phyloP scores from a whole-genome alignment of 2,888 invertebrate genomes.

The Leptinotarsa haldemani region DNA sequence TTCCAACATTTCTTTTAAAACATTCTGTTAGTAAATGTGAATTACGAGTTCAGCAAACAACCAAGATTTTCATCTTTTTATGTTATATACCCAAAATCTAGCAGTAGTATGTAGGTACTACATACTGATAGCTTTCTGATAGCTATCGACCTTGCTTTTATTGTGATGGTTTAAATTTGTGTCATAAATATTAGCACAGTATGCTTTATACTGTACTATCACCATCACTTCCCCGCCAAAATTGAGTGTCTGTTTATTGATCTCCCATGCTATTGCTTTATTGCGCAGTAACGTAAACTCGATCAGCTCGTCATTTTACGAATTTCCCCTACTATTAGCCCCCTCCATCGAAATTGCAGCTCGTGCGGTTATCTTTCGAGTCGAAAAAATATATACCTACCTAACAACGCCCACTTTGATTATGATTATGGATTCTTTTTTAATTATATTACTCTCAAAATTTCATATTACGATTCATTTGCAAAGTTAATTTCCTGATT shows the following conservation, averaged over 20 bases:
- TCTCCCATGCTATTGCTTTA: not conserved
- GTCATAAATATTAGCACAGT: too few species aligned
- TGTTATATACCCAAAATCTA: too few species aligned
- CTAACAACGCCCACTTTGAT: slow-evolving; percentile 41
- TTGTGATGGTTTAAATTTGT: too few species aligned
- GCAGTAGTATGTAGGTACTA: too few species aligned
- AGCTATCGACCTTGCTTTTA: too few species aligned
- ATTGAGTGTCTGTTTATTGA: not conserved
- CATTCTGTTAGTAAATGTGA: too few species aligned
- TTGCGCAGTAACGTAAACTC: slow-evolving; percentile 8
- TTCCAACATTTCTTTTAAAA: too few species aligned
- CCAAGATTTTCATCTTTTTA: too few species aligned
- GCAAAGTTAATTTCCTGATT: not conserved
- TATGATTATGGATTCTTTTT: slow-evolving; percentile 16
- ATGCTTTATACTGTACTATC: not conserved
- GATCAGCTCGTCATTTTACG: not conserved
- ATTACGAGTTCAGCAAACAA: too few species aligned
- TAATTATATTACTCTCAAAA: too few species aligned
- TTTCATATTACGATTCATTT: not conserved
- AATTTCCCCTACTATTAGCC: slow-evolving; percentile 19
- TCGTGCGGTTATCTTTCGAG: slow-evolving; percentile 33
- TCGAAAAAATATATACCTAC: not conserved
- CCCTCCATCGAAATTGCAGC: slow-evolving; percentile 17
- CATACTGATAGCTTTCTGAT: too few species aligned
- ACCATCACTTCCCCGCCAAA: not conserved